Evolutionary conservation across 2,113 vertebrate genomes (phyloP), one percentile per base, ranked within the genome.

Genomic region (Toxotes jaculatrix): DNA sequence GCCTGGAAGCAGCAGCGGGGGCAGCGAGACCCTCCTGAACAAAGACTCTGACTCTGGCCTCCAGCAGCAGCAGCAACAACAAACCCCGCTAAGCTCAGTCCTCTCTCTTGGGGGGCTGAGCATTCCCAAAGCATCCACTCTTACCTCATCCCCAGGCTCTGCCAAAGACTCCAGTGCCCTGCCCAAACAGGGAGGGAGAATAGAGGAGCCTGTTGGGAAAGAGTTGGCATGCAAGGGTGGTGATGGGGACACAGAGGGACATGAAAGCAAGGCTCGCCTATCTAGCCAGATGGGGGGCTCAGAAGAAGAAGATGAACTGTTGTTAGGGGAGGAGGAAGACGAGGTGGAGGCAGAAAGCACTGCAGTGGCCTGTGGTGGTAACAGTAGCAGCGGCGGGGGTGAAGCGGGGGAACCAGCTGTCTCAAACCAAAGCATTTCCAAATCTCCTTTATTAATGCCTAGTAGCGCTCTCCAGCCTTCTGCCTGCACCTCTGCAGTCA

Each of bases 371-470:
- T 96, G 96, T 94, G 91, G 96, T 93, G 92, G 96, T 92, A 92
- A 95, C 83, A 93, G 94, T 94, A 95, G 93, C 95, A 95, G 95
- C 60, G 88, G 91, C 73, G 85, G 93, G 89, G 92, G 93, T 95
- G 95, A 96, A 93, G 96, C 94, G 93, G 97, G 97, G 95, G 97
- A 98, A 96, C 95, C 96, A 95, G 96, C 97, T 97, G 96, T 98
- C 96, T 98, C 98, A 98, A 99, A 99, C 98, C 98, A 99, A 99
- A 99, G 98, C 97, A 98, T 98, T 97, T 99, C 97, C 97, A 98
- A 98, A 97, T 98, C 97, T 98, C 96, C 98, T 97, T 98, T 99
- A 96, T 94, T 95, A 97, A 98, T 99, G 97, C 98, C 98, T 98
- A 97, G 96, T 99, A 97, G 96, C 92, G 94, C 97, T 97, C 96